Conservation (phyloP, 2,113 vertebrate genomes). For the Colaptes auratus region DNA sequence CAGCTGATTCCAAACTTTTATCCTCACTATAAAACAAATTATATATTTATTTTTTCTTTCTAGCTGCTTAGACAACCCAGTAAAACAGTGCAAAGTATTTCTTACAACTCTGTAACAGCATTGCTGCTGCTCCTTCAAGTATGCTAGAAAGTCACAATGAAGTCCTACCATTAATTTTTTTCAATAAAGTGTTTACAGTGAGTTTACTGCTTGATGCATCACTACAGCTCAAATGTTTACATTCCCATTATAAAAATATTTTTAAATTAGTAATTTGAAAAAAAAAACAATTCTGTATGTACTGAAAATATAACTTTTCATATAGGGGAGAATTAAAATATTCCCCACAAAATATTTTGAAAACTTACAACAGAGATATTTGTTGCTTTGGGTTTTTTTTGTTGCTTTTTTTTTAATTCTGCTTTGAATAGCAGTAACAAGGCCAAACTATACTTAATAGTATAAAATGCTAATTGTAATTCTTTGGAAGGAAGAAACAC, state of each 20-base stretch:
- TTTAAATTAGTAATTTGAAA: background rate
- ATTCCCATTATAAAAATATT: background rate
- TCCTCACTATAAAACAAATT: slow-evolving; percentile 81
- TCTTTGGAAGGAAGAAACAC: background rate
- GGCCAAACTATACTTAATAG: background rate
- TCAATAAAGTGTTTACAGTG: background rate
- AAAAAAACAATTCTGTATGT: background rate
- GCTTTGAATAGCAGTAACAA: background rate
- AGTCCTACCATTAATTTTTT: background rate
- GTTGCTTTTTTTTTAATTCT: background rate
- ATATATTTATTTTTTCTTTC: background rate
- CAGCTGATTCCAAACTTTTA: slow-evolving; percentile 82
- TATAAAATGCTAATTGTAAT: background rate
- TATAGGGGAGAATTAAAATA: background rate
- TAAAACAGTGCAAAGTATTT: background rate
- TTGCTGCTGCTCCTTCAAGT: background rate
- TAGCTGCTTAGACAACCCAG: background rate
- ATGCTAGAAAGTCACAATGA: background rate
- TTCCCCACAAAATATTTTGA: background rate
- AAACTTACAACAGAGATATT: background rate
- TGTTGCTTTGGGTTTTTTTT: background rate
- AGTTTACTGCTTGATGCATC: background rate
- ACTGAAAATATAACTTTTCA: background rate
- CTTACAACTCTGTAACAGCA: background rate
- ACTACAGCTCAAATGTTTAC: background rate